These are phyloP conservation scores for Premnoplex brunnescens DNA, from an alignment of 2,797 vertebrate genomes.

Conservation along the genomic window DNA sequence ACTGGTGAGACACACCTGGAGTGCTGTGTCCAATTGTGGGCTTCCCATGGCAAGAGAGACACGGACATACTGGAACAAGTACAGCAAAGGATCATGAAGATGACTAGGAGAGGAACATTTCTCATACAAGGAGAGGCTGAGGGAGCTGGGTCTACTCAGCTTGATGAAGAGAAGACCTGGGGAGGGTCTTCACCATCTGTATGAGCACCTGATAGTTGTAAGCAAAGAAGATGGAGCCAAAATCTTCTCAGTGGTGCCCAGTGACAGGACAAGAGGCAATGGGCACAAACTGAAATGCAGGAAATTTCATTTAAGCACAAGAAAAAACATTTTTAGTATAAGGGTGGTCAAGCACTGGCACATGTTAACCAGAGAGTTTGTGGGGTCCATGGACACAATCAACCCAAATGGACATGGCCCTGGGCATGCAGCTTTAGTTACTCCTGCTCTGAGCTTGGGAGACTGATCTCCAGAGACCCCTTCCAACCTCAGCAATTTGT, in stretches of 20 bases:
- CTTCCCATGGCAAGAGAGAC: background rate
- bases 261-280: background rate
- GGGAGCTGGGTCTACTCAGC: background rate
- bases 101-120: background rate
- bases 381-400: background rate
- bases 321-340: background rate
- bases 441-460: background rate
- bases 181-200: background rate
- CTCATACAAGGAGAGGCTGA: background rate
- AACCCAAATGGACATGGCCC: background rate
- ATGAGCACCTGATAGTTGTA: background rate
- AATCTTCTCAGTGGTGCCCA: background rate
- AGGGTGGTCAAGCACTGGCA: background rate
- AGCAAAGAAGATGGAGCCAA: background rate
- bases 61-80: background rate
- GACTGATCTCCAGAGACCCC: background rate
- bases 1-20: background rate
- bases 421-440: background rate
- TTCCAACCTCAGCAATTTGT: background rate
- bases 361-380: accelerated
- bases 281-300: background rate
- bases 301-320: background rate
- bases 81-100: background rate
- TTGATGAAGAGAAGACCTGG: background rate
- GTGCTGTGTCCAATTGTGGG: background rate